Evolutionary conservation across 2,888 invertebrate genomes (phyloP), one percentile per base, ranked within the genome.

Genomic region (Leuctra nigra): DNA sequence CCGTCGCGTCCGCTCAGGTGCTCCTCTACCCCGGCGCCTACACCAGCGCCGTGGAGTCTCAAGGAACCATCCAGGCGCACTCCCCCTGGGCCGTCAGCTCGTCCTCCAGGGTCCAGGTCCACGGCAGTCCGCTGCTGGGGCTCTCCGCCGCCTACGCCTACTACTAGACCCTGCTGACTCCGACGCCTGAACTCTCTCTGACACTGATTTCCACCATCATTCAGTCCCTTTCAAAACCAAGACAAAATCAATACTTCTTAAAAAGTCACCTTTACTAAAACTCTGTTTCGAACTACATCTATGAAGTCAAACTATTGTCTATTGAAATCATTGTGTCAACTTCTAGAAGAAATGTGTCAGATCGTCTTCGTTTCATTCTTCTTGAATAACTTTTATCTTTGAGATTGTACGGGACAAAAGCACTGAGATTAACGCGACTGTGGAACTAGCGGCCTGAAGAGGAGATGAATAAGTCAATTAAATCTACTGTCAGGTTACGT

Each of bases 81-180:
- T 53, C 53, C n/a, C 53, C 53, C 13, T 53, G 38, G 39, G 38
- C 53, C 23, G 53, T 41, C 13, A 53, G 53, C 23, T 41, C 53
- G 3, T 53, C 53, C 20, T 39, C 53, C 35, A 2, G 53, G 24
- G 9, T 16, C 24, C 53, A 53, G 53, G 39, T 29, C 25, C 53
- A 53, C 53, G 33, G 33, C 33, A 44, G 44, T 20, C 50, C 50
- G 20, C 50, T 50, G 11, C 50, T 50, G 18, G 50, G 50, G n/a
- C 50, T 50, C 35, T 29, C 50, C 11, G 35, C 50, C n/a, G 33
- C 44, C 1, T 44, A 44, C 44, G 23, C 20, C 44, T 44, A 22
- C 44, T 23, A 23, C 44, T 38, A 38, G 29, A 29, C 6, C 7
- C 6, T 29, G 29, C 11, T n/a, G n/a, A n/a, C n/a, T n/a, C n/a